Evolutionary conservation across 2,113 vertebrate species (phyloP).

Genomic region (Chamaea fasciata): DNA sequence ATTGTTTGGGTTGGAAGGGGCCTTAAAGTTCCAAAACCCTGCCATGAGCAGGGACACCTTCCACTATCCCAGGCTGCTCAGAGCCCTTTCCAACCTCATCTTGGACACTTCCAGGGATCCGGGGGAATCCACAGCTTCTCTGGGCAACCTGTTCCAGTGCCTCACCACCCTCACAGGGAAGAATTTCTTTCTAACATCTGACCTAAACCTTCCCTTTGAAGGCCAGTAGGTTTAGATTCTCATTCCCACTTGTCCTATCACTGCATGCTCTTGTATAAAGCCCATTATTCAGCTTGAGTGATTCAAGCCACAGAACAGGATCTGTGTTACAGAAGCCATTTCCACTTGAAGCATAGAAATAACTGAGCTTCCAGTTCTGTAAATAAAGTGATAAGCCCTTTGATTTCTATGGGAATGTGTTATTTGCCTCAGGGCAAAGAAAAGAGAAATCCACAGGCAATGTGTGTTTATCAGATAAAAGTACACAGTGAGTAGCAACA

Average conservation of each 20-base stretch:
- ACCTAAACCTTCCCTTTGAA: neutral
- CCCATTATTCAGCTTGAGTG: neutral
- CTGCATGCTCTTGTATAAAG: neutral
- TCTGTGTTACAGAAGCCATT: neutral
- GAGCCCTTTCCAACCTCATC: fast-evolving
- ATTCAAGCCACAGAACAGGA: neutral
- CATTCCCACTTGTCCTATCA: neutral
- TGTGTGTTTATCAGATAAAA: neutral
- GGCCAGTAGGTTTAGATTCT: neutral
- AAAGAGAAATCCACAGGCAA: neutral
- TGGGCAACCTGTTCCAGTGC: neutral
- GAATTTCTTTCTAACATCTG: neutral
- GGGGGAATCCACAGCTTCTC: neutral
- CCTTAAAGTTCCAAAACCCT: neutral
- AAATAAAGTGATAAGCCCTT: neutral
- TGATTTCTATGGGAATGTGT: neutral
- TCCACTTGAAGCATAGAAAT: neutral
- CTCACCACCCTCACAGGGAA: neutral
- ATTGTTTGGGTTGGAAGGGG: neutral
- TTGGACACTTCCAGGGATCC: neutral
- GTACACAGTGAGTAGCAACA: neutral
- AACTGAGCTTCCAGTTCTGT: neutral
- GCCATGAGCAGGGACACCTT: neutral
- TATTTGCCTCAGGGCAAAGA: neutral
- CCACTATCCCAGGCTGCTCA: neutral